These are phyloP conservation scores for Aphidoletes aphidimyza DNA, from an alignment of 2,888 invertebrate genomes.

Conservation along the genomic window DNA sequence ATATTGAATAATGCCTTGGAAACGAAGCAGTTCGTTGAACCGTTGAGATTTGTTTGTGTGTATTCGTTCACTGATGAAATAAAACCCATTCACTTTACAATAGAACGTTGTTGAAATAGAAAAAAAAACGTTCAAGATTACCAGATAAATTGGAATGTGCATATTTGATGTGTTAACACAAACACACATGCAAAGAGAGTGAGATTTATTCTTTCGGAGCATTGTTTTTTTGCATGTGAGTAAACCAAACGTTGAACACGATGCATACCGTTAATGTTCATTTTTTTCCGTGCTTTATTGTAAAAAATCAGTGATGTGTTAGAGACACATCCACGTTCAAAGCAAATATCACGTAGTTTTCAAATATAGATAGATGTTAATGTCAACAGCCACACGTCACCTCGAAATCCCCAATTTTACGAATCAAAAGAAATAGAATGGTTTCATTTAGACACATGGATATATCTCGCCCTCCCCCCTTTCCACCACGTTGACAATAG, in stretches of 20 bases:
- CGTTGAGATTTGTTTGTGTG: background rate
- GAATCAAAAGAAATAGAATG: background rate
- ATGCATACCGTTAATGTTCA: slow-evolving; percentile 41
- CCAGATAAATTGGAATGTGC: slow-evolving; percentile 52
- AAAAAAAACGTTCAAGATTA: background rate
- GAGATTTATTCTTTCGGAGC: background rate
- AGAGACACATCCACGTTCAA: slow-evolving; percentile 26
- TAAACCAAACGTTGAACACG: background rate
- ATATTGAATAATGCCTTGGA: background rate
- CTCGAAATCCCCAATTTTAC: background rate
- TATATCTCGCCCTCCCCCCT: too few relatives aligned
- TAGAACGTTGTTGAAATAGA: background rate
- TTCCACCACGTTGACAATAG: too few relatives aligned
- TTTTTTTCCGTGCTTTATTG: slow-evolving; percentile 20
- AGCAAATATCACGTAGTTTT: slow-evolving; percentile 9
- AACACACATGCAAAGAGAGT: too few relatives aligned
- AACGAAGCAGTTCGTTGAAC: background rate
- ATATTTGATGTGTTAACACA: slow-evolving; percentile 35
- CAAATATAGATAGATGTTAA: slow-evolving; percentile 47
- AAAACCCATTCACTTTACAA: background rate
- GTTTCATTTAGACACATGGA: too few relatives aligned
- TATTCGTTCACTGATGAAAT: too few relatives aligned
- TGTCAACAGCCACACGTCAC: slow-evolving; percentile 9
- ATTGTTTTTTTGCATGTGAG: background rate
- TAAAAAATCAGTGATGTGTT: background rate